Conservation (phyloP, 2,113 vertebrate genomes). For the Cheilinus undulatus region DNA sequence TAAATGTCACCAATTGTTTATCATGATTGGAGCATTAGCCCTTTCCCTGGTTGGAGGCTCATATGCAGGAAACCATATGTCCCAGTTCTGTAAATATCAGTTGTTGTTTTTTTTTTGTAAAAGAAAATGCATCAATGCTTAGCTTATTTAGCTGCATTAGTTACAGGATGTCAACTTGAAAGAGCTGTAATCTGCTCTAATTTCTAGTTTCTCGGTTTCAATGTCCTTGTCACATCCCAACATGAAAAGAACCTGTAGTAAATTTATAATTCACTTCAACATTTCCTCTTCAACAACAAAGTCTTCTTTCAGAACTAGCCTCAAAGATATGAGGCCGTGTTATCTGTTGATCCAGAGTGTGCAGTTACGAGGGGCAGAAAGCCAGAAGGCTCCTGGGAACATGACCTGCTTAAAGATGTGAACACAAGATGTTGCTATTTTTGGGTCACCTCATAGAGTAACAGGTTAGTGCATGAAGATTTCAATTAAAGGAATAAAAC, state of each 20-base stretch:
- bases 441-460: neutral
- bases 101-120: neutral
- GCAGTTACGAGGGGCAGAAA: neutral
- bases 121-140: neutral
- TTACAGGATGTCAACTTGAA: neutral
- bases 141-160: neutral
- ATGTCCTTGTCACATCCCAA: neutral
- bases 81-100: neutral
- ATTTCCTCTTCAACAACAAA: neutral
- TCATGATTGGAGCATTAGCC: slow-evolving; percentile 4
- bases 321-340: neutral
- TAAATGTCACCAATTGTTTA: slow-evolving; percentile 57
- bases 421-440: neutral
- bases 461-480: neutral
- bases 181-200: no score
- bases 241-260: neutral
- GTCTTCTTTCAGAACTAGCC: neutral
- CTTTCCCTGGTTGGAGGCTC: neutral
- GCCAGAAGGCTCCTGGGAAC: neutral
- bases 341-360: neutral
- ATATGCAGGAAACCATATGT: no score
- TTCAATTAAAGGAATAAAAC: neutral
- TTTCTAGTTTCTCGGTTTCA: neutral
- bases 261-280: neutral
- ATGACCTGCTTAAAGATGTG: neutral